Evolutionary conservation across 2,113 vertebrate species (phyloP).

Genomic region (Chaetodon trifascialis): DNA sequence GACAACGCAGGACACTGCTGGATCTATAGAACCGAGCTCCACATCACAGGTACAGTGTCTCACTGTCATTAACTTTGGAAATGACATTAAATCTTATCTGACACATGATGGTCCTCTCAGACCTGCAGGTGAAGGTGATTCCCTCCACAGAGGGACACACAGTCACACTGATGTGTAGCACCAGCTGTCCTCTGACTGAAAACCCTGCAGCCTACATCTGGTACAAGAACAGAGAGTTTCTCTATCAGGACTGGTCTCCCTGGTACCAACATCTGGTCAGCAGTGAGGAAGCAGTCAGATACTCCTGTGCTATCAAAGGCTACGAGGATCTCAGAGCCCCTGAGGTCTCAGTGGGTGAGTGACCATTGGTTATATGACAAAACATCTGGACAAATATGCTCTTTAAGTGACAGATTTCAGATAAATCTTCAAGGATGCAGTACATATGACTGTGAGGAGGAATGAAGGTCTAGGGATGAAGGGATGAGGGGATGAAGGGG

Average conservation of each 20-base stretch:
- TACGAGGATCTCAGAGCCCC: constrained; percentile 5
- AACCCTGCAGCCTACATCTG: constrained; percentile 39
- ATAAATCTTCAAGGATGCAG: too few species aligned
- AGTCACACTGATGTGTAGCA: not conserved
- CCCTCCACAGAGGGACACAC: constrained; percentile 5
- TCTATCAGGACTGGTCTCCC: constrained; percentile 58
- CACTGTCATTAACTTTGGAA: not conserved
- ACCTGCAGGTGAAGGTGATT: not conserved
- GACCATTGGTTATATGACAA: not conserved
- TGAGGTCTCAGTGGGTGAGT: constrained; percentile 15
- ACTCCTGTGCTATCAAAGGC: constrained; percentile 58
- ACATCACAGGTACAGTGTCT: constrained; percentile 15
- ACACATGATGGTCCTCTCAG: not conserved
- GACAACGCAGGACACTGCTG: not conserved
- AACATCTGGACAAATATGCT: too few species aligned
- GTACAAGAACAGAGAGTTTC: constrained; percentile 53
- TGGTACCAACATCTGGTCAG: constrained; percentile 54
- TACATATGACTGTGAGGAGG: too few species aligned
- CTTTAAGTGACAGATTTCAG: too few species aligned
- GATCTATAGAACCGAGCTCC: not conserved
- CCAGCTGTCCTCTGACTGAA: constrained; percentile 3
- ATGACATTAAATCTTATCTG: not conserved
- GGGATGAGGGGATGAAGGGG: too few species aligned
- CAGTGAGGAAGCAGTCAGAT: constrained; percentile 33
- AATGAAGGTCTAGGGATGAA: too few species aligned